A percentile compares a stretch with the other conserved stretches of the same genome.
Evolutionary conservation across 2,888 invertebrate genomes (phyloP).

Genomic region (Dolichopus griseipennis): DNA sequence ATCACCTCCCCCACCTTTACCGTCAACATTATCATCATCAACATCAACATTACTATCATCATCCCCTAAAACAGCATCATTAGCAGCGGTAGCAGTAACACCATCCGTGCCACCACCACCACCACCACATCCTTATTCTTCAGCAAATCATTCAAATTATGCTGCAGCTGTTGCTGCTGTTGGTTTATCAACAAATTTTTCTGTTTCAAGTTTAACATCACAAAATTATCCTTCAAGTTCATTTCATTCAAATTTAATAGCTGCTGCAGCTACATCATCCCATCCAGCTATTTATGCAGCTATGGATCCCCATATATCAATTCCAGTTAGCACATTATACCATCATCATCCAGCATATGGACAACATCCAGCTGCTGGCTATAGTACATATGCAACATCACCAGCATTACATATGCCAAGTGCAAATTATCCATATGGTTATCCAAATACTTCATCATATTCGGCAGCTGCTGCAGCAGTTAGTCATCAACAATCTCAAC

Average conservation of each 20-base stretch:
- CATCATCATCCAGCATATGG: slow-evolving; percentile 35
- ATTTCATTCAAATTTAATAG: slow-evolving; percentile 44
- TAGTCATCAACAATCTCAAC: not conserved
- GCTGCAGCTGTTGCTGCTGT: slow-evolving; percentile 13
- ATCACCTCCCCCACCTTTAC: not conserved
- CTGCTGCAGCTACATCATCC: slow-evolving; percentile 31
- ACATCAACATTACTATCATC: slow-evolving; percentile 10
- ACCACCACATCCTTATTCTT: not conserved
- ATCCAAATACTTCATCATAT: slow-evolving; percentile 30
- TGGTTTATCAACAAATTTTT: slow-evolving; percentile 39
- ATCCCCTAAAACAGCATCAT: not conserved
- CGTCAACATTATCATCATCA: slow-evolving; percentile 16
- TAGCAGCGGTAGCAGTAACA: not conserved
- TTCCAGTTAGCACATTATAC: slow-evolving; percentile 46
- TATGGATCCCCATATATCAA: slow-evolving; percentile 42
- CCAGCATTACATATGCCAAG: slow-evolving; percentile 56
- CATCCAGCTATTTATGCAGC: slow-evolving; percentile 36
- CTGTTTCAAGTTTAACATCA: slow-evolving; percentile 44
- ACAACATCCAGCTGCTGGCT: slow-evolving; percentile 29
- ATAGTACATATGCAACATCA: slow-evolving; percentile 28
- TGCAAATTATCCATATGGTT: slow-evolving; percentile 57
- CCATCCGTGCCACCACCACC: not conserved
- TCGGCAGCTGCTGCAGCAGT: slow-evolving; percentile 20
- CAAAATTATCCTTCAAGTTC: slow-evolving; percentile 30
- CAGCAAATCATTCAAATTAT: not conserved